Conservation (phyloP, 23 tunicate species). For the Ascidia mentula region DNA sequence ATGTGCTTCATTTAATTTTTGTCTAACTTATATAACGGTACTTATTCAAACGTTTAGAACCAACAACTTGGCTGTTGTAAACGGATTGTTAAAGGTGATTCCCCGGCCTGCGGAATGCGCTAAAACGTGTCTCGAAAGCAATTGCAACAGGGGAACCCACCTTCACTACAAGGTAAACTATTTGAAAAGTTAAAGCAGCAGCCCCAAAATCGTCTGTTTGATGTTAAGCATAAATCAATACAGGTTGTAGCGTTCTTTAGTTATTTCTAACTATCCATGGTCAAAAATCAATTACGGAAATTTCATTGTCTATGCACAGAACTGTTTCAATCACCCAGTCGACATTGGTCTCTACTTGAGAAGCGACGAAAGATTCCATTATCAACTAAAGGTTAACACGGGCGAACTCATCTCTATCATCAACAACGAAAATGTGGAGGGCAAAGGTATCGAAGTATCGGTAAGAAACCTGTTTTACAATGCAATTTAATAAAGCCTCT, state of each 20-base stretch:
- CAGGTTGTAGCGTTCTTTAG: too few species aligned
- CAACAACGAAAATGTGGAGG: neutral
- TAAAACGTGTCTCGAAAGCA: neutral
- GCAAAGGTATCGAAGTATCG: constrained; percentile 3
- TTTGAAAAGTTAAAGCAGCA: too few species aligned
- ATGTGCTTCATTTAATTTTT: too few species aligned
- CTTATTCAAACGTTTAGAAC: neutral
- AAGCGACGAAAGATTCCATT: neutral
- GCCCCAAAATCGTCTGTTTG: too few species aligned
- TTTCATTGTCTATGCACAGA: too few species aligned
- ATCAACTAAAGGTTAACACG: neutral
- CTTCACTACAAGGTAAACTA: constrained; percentile 4
- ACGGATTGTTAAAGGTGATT: neutral
- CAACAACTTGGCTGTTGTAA: neutral
- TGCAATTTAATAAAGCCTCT: too few species aligned
- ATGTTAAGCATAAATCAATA: too few species aligned
- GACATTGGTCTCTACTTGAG: constrained; percentile 6
- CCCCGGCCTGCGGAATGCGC: neutral
- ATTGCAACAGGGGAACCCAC: constrained; percentile 1
- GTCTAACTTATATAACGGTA: too few species aligned
- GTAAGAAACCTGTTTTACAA: constrained; percentile 6
- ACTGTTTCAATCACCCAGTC: neutral
- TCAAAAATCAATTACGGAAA: too few species aligned
- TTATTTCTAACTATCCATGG: too few species aligned
- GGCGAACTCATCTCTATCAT: neutral